Evolutionary conservation across 2,888 invertebrate genomes (phyloP).

Genomic region (Apamea crenata): DNA sequence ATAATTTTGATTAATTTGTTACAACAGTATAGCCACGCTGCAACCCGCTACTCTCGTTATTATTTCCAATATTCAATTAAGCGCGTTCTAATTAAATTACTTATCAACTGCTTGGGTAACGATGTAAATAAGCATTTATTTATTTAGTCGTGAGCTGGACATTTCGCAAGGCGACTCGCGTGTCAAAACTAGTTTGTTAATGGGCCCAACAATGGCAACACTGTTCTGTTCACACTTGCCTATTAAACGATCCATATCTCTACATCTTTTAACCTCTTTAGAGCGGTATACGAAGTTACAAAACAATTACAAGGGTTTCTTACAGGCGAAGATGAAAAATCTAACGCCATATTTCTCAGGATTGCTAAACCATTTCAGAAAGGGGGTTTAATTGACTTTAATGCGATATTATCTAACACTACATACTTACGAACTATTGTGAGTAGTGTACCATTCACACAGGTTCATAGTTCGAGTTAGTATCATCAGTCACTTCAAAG

Average conservation of each 20-base stretch:
- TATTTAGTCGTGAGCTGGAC: constrained; percentile 84
- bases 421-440: constrained; percentile 24
- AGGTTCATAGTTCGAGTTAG: constrained; percentile 55
- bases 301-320: constrained; percentile 74
- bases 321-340: constrained; percentile 73
- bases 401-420: constrained; percentile 54
- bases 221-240: constrained; percentile 87
- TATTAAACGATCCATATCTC: constrained; percentile 87
- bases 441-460: constrained; percentile 43
- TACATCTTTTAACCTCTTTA: constrained; percentile 83
- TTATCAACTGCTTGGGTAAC: constrained; percentile 83
- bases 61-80: constrained; percentile 85
- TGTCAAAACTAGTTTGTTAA: constrained; percentile 88
- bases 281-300: constrained; percentile 74
- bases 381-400: constrained; percentile 53
- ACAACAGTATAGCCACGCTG: constrained; percentile 71
- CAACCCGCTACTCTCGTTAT: constrained; percentile 70
- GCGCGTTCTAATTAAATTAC: constrained; percentile 85
- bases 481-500: constrained; percentile 55
- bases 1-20: constrained; percentile 82
- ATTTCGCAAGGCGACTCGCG: constrained; percentile 86
- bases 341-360: constrained; percentile 52
- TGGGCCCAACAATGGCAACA: constrained; percentile 82
- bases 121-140: constrained; percentile 85
- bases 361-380: constrained; percentile 64